Evolutionary conservation across 2,888 invertebrate genomes (phyloP), one percentile per base, ranked within the genome.

Genomic region (Ophion obscuratus): DNA sequence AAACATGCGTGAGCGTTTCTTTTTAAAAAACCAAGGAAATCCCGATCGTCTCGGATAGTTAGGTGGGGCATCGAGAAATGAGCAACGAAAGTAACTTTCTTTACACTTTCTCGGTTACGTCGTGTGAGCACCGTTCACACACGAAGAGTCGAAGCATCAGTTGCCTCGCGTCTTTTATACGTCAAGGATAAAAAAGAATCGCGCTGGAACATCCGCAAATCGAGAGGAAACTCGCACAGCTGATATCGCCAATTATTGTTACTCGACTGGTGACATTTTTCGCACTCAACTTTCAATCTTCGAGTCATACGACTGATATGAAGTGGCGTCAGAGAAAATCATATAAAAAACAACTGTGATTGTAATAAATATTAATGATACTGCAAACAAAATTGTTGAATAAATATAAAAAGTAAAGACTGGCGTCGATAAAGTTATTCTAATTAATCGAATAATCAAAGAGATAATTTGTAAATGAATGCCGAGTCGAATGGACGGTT

Each of bases 71-170:
- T 78, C 59, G 70, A 47, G 57, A 64, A 78, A 73, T 24, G 61
- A 83, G 87, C 83, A 89, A 89, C 87, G 89, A 90, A 91, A 89
- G 89, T 80, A 36, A 90, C 91, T 90, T 91, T 91, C 90, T 88
- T 91, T 77, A 87, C 79, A 89, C 91, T 91, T 91, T 91, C 91
- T 88, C 90, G 86, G 80, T 88, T 87, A 86, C 87, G 88, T 80
- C 67, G 73, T 31, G 75, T 24, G 27, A 74, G 40, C 66, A 73
- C 53, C 40, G 44, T 66, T 66, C 61, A 71, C 44, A 75, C 79
- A 53, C 68, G 31, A 74, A 61, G 59, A 81, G 74, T 59, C 14
- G 6, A 31, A 57, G 24, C 47, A 73, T 74, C 87, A 87, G 87
- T 87, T 47, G 77, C 62, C 64, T 53, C 67, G 17, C 27, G 59